Percentiles rank a stretch among this genome's conserved stretches.
phyloP scores from a whole-genome alignment of 2,113 vertebrate species.

The Equus przewalskii region DNA sequence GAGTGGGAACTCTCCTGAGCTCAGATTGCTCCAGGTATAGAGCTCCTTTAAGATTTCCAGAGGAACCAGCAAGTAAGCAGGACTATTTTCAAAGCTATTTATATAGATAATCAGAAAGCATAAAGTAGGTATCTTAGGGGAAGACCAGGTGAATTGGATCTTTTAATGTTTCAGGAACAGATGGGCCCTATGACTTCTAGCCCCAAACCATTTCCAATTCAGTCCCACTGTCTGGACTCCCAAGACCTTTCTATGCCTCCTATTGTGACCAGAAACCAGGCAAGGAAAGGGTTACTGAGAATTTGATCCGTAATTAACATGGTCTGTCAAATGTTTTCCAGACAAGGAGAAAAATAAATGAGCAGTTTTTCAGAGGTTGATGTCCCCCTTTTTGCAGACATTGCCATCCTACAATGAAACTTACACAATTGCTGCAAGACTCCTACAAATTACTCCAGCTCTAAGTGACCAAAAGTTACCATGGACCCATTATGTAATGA shows the following conservation, averaged over 20 bases:
- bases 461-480: too few species aligned
- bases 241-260: background rate
- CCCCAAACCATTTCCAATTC: background rate
- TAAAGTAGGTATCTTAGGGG: background rate
- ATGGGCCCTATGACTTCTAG: background rate
- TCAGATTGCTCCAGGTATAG: background rate
- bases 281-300: too few species aligned
- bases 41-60: background rate
- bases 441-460: too few species aligned
- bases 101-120: background rate
- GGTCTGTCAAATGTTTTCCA: too few species aligned
- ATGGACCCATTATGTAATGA: too few species aligned
- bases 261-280: too few species aligned
- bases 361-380: too few species aligned
- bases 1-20: background rate
- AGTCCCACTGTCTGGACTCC: background rate
- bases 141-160: background rate
- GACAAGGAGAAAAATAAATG: too few species aligned
- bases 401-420: too few species aligned
- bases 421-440: too few species aligned
- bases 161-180: background rate
- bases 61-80: background rate
- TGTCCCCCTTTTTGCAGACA: too few species aligned
- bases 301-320: too few species aligned
- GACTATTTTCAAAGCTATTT: background rate